A percentile compares a stretch with the other conserved stretches of the same genome.
These are phyloP conservation scores for Hypomecis atomaria DNA, from an alignment of 2,888 invertebrate species.

Conservation along the genomic window DNA sequence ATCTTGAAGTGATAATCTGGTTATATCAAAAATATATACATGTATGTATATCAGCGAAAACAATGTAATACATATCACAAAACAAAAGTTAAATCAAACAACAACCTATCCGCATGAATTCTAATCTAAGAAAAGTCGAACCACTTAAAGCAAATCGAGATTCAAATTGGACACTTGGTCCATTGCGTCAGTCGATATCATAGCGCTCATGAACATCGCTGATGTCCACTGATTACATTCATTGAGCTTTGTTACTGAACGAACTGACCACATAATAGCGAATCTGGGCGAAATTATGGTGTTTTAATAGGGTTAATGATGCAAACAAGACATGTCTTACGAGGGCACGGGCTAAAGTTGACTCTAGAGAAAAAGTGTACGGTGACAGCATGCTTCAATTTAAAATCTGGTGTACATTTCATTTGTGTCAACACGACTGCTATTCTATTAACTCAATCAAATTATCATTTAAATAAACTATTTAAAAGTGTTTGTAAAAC, in stretches of 20 bases:
- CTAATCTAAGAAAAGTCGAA: constrained; percentile 78
- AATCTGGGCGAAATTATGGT: constrained; percentile 67
- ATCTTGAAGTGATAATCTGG: too few species aligned
- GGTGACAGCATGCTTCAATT: constrained; percentile 34
- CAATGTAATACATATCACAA: not conserved
- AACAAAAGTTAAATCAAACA: constrained; percentile 13
- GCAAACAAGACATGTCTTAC: constrained; percentile 56
- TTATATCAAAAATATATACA: not conserved
- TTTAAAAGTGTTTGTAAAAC: not conserved
- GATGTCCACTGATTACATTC: constrained; percentile 69
- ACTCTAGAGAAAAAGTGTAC: constrained; percentile 44
- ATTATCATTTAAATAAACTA: not conserved
- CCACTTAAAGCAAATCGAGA: constrained; percentile 76
- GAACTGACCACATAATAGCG: constrained; percentile 68
- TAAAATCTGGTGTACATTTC: constrained; percentile 14
- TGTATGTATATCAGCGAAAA: constrained; percentile 26
- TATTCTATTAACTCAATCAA: constrained; percentile 12
- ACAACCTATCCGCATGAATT: constrained; percentile 52
- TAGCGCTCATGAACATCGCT: constrained; percentile 57
- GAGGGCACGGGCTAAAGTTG: constrained; percentile 43
- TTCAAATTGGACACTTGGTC: constrained; percentile 79
- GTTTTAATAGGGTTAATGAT: constrained; percentile 73
- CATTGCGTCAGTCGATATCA: constrained; percentile 78
- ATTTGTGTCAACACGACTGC: constrained; percentile 8
- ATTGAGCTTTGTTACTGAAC: constrained; percentile 69